Conservation (phyloP, 2,113 vertebrate species). For the Burhinus oedicnemus region DNA sequence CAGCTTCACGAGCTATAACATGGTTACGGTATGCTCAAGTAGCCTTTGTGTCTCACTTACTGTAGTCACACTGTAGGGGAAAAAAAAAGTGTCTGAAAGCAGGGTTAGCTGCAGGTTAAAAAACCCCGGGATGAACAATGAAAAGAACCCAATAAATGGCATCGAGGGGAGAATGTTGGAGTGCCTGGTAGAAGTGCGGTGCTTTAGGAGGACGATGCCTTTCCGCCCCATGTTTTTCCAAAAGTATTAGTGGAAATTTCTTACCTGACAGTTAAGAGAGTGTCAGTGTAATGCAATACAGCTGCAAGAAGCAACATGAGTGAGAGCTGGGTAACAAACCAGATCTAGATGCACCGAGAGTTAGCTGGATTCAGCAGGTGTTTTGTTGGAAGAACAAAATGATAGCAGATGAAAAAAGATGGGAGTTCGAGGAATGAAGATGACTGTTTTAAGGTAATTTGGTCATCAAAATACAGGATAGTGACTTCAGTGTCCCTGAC, state of each 20-base stretch:
- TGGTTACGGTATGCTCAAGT: neutral
- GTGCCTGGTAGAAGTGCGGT: fast-evolving
- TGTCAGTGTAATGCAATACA: neutral
- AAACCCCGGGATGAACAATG: fast-evolving
- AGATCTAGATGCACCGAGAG: neutral
- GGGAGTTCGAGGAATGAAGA: neutral
- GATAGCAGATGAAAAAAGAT: neutral
- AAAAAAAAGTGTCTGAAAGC: neutral
- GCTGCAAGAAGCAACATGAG: neutral
- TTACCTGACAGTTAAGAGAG: constrained; percentile 23
- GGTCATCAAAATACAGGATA: neutral
- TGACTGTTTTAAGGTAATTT: neutral
- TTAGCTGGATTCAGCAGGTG: neutral
- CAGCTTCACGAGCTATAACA: neutral
- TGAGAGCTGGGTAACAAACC: neutral
- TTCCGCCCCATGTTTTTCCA: neutral
- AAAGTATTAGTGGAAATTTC: neutral
- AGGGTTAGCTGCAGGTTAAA: neutral
- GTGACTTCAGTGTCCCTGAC: neutral
- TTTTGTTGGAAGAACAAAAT: neutral
- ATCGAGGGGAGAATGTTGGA: fast-evolving
- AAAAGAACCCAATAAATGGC: neutral
- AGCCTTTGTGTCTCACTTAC: neutral
- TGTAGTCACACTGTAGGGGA: neutral
- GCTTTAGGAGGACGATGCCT: neutral